phyloP scores from a whole-genome alignment of 2,888 invertebrate species.

The Pterobdella sp. region DNA sequence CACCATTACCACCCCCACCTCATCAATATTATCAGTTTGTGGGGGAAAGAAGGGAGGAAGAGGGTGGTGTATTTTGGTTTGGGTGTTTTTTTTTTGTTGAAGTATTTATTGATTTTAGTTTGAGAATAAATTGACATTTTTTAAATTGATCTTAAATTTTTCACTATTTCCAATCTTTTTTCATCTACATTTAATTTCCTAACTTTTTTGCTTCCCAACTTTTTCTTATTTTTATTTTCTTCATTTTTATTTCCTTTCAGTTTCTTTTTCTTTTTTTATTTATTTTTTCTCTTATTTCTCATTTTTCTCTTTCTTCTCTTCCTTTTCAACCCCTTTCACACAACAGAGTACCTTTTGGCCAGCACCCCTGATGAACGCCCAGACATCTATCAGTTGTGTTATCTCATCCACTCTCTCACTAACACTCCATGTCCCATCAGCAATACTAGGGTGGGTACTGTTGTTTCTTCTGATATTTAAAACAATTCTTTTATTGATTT shows the following conservation, averaged over 20 bases:
- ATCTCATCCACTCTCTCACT: background rate
- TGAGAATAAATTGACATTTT: too few species aligned
- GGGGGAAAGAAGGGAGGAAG: too few species aligned
- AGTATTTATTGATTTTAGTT: too few species aligned
- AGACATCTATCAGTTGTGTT: background rate
- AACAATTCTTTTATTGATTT: background rate
- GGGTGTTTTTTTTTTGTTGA: too few species aligned
- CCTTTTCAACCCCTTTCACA: background rate
- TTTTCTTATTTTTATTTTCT: too few species aligned
- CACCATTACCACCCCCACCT: slow-evolving; percentile 65
- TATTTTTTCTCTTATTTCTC: too few species aligned
- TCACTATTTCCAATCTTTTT: background rate
- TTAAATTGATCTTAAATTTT: background rate
- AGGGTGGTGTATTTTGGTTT: too few species aligned
- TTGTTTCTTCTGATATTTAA: background rate
- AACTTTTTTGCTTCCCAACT: background rate
- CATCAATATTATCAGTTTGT: slow-evolving; percentile 67
- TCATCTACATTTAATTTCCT: background rate
- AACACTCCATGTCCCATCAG: background rate
- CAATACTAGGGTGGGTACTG: background rate
- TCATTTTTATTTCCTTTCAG: too few species aligned
- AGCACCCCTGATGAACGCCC: background rate
- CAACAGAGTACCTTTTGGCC: background rate
- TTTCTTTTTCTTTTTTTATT: too few species aligned
- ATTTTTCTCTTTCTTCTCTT: too few species aligned